Evolutionary conservation across 2,113 vertebrate species (phyloP).

Genomic region (Crocuta crocuta): DNA sequence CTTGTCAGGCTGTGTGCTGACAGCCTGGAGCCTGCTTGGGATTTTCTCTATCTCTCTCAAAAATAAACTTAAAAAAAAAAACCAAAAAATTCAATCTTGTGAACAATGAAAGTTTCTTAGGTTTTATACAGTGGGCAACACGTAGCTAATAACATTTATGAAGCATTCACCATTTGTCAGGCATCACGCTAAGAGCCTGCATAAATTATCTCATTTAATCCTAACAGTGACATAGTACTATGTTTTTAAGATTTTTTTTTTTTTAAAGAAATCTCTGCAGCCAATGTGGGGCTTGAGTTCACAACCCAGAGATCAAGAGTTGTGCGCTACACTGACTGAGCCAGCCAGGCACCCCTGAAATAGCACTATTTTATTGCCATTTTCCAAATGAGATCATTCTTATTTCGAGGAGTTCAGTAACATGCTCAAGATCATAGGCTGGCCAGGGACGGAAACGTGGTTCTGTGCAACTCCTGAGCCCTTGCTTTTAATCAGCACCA

Average conservation of each 20-base stretch:
- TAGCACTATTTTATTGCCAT: neutral
- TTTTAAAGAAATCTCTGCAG: neutral
- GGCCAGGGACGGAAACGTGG: neutral
- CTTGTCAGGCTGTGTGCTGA: no score
- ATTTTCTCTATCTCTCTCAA: no score
- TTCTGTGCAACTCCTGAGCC: neutral
- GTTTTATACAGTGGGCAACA: neutral
- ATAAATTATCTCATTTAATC: neutral
- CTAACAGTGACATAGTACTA: neutral
- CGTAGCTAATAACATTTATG: neutral
- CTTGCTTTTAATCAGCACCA: neutral
- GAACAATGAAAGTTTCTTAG: neutral
- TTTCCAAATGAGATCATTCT: neutral
- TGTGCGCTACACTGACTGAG: neutral
- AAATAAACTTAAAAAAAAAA: no score
- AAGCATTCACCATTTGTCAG: neutral
- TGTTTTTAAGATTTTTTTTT: neutral
- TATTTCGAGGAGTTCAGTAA: neutral
- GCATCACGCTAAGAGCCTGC: neutral
- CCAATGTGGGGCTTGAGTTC: neutral
- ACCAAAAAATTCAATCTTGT: neutral
- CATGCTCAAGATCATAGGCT: neutral
- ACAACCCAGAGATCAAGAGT: neutral
- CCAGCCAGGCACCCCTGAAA: neutral
- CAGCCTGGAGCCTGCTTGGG: no score